These are phyloP conservation scores for Psylliodes chrysocephalus DNA, from an alignment of 2,888 invertebrate species.

Conservation along the genomic window DNA sequence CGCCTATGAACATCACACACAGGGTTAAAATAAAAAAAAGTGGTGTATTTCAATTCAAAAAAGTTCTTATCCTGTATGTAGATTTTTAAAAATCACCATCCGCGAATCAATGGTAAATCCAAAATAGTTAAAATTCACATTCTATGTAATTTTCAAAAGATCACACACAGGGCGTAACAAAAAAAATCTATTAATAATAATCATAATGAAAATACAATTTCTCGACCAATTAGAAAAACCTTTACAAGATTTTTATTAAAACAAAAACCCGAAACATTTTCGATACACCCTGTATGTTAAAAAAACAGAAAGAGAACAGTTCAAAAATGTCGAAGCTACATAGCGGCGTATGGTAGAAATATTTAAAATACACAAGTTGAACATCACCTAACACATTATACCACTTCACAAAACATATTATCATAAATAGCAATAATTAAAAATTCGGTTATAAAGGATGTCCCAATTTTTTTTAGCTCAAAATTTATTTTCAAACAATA, in stretches of 20 bases:
- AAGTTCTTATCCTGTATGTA: not conserved
- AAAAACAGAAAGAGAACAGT: not conserved
- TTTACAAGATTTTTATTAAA: not conserved
- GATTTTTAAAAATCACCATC: too few species aligned
- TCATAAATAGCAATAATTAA: not conserved
- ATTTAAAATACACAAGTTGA: constrained; percentile 7
- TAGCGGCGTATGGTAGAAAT: constrained; percentile 1
- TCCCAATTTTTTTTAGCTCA: too few species aligned
- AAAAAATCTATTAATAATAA: too few species aligned
- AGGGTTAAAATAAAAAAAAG: not conserved
- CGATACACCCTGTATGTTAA: not conserved
- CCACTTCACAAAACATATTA: not conserved
- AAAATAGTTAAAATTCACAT: not conserved
- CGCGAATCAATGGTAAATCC: too few species aligned
- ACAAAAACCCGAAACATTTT: not conserved
- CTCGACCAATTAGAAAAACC: too few species aligned
- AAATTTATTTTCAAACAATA: too few species aligned
- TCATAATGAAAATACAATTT: too few species aligned
- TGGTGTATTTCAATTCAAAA: too few species aligned
- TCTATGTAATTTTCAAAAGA: not conserved
- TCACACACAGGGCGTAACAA: not conserved
- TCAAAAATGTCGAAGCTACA: not conserved
- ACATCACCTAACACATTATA: not conserved
- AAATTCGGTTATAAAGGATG: not conserved
- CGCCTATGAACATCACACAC: not conserved